Evolutionary conservation across 2,797 vertebrate species (phyloP).

Genomic region (Parauchenoglanis ngamensis): DNA sequence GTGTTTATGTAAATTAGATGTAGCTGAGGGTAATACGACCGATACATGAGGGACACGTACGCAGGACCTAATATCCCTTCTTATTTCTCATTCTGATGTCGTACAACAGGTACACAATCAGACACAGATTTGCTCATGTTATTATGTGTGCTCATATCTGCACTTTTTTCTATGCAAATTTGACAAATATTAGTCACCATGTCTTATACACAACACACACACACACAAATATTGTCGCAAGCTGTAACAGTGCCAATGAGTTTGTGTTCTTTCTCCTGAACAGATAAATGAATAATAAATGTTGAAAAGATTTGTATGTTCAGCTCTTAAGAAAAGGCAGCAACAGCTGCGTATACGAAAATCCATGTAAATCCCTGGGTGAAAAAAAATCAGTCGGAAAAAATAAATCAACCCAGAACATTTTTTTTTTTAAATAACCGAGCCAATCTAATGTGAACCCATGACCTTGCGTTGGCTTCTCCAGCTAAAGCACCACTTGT

Average conservation of each 20-base stretch:
- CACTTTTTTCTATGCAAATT: background rate
- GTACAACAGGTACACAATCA: background rate
- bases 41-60: background rate
- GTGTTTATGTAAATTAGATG: background rate
- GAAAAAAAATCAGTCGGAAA: background rate
- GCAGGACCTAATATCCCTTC: background rate
- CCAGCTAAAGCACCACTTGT: background rate
- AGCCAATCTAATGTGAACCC: background rate
- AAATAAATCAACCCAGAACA: background rate
- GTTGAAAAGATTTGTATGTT: background rate
- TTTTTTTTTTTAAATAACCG: background rate
- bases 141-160: background rate
- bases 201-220: background rate
- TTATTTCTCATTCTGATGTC: background rate
- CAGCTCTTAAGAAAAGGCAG: background rate
- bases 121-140: background rate
- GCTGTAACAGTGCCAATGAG: background rate
- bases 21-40: background rate
- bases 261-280: background rate
- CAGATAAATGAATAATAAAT: background rate
- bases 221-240: background rate
- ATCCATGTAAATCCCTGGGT: no score
- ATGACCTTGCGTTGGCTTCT: background rate
- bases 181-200: background rate
- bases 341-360: background rate